A percentile compares a stretch with the other conserved stretches of the same genome.
Conservation (phyloP, 2,888 invertebrate genomes). For the Apantesis nais region DNA sequence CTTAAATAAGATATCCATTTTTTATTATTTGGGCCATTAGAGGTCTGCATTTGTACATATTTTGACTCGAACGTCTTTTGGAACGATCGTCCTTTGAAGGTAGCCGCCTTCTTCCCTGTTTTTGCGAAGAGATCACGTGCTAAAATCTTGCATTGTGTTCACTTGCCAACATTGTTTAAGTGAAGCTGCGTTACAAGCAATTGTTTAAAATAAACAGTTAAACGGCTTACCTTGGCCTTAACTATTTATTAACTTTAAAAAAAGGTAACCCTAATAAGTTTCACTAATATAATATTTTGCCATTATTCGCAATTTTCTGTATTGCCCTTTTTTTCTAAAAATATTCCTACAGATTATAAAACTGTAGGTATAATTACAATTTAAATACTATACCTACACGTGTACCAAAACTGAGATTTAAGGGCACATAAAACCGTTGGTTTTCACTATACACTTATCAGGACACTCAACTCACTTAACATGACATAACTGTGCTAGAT, state of each 20-base stretch:
- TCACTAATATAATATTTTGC: conserved; percentile 12
- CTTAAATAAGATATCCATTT: conserved; percentile 84
- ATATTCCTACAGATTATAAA: not conserved
- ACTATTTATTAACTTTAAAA: conserved; percentile 10
- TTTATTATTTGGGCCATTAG: conserved; percentile 78
- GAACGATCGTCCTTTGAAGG: conserved; percentile 63
- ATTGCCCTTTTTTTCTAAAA: not conserved
- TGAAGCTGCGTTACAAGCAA: conserved; percentile 33
- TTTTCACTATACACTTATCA: too few species aligned
- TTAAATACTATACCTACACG: too few species aligned
- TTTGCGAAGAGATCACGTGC: conserved; percentile 75
- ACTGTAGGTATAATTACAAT: too few species aligned
- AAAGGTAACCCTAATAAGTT: conserved; percentile 11
- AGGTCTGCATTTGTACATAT: conserved; percentile 80
- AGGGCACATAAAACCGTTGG: too few species aligned
- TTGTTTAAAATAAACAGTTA: conserved; percentile 40
- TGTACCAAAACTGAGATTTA: too few species aligned
- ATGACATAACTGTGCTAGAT: too few species aligned
- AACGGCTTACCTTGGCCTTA: conserved; percentile 17
- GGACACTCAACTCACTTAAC: too few species aligned
- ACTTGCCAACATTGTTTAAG: conserved; percentile 30
- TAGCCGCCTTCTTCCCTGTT: conserved; percentile 61
- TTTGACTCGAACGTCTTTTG: conserved; percentile 75
- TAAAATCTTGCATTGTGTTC: conserved; percentile 48
- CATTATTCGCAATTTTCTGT: conserved; percentile 1